phyloP scores from a whole-genome alignment of 1,140 invertebrate species.

The Zeugodacus cucurbitae region DNA sequence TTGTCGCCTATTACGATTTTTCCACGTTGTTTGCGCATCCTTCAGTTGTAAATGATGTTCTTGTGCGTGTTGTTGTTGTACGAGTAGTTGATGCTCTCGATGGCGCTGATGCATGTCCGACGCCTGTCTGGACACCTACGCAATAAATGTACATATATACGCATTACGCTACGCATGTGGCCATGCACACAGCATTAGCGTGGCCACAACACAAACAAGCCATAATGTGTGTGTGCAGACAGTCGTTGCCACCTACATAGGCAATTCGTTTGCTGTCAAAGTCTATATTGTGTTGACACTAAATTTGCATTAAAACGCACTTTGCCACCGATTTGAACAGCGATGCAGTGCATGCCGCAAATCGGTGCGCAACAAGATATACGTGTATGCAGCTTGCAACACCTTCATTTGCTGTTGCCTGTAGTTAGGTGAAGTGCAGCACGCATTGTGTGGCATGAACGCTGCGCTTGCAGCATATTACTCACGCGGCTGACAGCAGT shows the following conservation, averaged over 20 bases:
- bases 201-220: neutral
- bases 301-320: slow-evolving; percentile 36
- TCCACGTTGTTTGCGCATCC: slow-evolving; percentile 2
- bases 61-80: neutral
- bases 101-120: slow-evolving; percentile 36
- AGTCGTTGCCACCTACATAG: neutral
- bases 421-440: neutral
- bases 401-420: neutral
- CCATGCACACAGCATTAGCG: neutral
- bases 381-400: neutral
- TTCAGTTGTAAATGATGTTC: neutral
- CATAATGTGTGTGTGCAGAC: neutral
- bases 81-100: neutral
- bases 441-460: neutral
- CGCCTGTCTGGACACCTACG: slow-evolving; percentile 37
- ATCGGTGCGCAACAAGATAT: too few relatives aligned
- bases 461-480: neutral
- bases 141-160: neutral
- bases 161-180: neutral
- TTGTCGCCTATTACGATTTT: slow-evolving; percentile 20
- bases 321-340: slow-evolving; percentile 12
- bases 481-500: neutral
- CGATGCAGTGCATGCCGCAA: neutral
- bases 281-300: slow-evolving; percentile 34
- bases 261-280: neutral